phyloP scores from a whole-genome alignment of 2,113 vertebrate species.

The Seriola dumerili region DNA sequence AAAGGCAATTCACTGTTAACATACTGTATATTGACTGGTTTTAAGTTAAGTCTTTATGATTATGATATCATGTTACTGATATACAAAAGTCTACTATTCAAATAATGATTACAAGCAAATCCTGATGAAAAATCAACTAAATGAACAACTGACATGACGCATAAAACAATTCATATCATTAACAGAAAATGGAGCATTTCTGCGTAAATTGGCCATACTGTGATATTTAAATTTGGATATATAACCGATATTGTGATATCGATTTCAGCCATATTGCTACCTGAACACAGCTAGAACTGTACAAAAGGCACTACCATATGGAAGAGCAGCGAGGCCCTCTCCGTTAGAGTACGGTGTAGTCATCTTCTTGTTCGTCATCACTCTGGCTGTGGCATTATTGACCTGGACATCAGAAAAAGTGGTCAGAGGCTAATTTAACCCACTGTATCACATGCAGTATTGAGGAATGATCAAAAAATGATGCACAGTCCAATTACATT shows the following conservation, averaged over 20 bases:
- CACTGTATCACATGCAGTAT: neutral
- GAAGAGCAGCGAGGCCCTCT: constrained; percentile 85
- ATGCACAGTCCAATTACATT: constrained; percentile 4
- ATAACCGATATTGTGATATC: neutral
- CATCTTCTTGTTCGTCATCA: constrained; percentile 99
- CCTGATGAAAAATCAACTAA: too few species aligned
- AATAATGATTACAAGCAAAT: too few species aligned
- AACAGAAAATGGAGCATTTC: neutral
- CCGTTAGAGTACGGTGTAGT: constrained; percentile 93
- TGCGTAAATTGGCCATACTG: neutral
- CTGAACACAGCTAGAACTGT: neutral
- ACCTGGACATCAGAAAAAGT: constrained; percentile 86
- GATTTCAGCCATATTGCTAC: neutral
- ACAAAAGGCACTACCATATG: constrained; percentile 80
- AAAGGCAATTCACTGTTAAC: neutral
- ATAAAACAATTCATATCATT: too few species aligned
- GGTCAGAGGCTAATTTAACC: constrained; percentile 36
- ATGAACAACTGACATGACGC: neutral
- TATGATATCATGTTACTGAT: neutral
- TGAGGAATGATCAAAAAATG: constrained; percentile 17
- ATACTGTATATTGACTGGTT: neutral
- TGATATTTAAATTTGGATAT: neutral
- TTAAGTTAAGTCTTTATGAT: neutral
- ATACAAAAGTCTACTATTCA: neutral
- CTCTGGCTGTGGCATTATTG: constrained; percentile 98